A percentile compares a stretch with the other conserved stretches of the same genome.
These are phyloP conservation scores for Anguilla japonica DNA, from an alignment of 2,113 vertebrate species.

Conservation along the genomic window DNA sequence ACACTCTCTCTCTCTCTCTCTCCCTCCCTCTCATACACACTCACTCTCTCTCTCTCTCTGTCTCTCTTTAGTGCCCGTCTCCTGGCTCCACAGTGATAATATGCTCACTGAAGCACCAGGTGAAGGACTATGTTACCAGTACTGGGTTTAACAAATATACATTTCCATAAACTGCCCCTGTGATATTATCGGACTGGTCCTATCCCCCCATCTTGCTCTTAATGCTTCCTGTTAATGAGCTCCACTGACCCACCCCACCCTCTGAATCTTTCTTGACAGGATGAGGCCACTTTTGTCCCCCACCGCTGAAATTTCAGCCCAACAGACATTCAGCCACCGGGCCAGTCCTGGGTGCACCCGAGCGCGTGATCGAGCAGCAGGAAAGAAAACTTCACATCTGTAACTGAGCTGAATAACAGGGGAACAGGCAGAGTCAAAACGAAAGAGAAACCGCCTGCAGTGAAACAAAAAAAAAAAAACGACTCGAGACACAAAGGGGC, in stretches of 20 bases:
- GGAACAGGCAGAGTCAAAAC: neutral
- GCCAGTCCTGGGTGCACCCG: neutral
- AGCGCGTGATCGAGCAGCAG: neutral
- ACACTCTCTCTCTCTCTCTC: too few relatives aligned
- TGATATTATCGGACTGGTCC: neutral
- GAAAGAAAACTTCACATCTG: neutral
- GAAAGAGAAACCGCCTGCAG: neutral
- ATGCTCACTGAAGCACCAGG: neutral
- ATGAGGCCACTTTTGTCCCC: neutral
- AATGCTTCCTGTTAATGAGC: neutral
- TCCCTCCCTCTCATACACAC: too few relatives aligned
- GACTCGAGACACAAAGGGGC: neutral
- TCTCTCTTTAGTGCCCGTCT: neutral
- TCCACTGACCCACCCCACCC: neutral
- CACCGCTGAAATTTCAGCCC: neutral
- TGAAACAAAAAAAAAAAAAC: neutral
- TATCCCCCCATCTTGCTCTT: neutral
- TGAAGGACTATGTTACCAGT: too few relatives aligned
- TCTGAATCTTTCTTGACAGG: neutral
- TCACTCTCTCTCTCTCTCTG: neutral
- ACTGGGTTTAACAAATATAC: neutral
- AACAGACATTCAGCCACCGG: neutral
- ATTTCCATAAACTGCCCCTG: too few relatives aligned
- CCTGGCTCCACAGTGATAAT: neutral
- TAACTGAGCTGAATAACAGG: neutral